A percentile compares a stretch with the other conserved stretches of the same genome.
phyloP scores from a whole-genome alignment of 2,113 vertebrate species.

The Neopipo cinnamomea region DNA sequence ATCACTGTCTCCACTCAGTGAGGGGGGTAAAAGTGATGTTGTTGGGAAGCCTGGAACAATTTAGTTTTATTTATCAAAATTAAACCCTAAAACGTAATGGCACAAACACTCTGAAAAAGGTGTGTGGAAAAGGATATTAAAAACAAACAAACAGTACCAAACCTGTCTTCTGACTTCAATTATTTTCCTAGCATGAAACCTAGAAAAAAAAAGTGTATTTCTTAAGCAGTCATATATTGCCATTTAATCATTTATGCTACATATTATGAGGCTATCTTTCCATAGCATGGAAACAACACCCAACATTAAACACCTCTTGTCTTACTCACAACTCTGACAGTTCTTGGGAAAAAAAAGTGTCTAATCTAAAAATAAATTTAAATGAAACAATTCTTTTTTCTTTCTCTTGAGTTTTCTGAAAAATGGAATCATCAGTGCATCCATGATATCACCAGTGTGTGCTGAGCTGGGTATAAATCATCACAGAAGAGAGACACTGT shows the following conservation, averaged over 20 bases:
- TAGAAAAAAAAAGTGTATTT: background rate
- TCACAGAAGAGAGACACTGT: accelerated
- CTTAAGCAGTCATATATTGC: background rate
- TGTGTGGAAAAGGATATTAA: background rate
- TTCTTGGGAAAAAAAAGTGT: background rate
- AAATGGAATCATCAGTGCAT: background rate
- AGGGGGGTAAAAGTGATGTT: background rate
- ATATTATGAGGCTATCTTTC: background rate
- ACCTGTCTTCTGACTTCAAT: background rate
- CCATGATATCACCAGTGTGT: background rate
- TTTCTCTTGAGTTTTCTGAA: background rate
- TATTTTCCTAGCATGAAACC: background rate
- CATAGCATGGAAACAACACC: background rate
- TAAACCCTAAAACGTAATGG: background rate
- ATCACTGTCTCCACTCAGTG: background rate
- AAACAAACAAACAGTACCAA: background rate
- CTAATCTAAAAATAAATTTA: background rate
- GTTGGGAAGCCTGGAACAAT: background rate
- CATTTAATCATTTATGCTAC: background rate
- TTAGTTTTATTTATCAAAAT: background rate
- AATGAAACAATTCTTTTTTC: background rate
- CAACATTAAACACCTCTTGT: background rate
- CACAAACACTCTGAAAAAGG: background rate
- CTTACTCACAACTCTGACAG: background rate
- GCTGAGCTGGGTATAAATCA: background rate